Percentiles rank a stretch among this genome's conserved stretches.
Evolutionary conservation across 2,888 invertebrate species (phyloP).

Genomic region (Troides oblongomaculatus): DNA sequence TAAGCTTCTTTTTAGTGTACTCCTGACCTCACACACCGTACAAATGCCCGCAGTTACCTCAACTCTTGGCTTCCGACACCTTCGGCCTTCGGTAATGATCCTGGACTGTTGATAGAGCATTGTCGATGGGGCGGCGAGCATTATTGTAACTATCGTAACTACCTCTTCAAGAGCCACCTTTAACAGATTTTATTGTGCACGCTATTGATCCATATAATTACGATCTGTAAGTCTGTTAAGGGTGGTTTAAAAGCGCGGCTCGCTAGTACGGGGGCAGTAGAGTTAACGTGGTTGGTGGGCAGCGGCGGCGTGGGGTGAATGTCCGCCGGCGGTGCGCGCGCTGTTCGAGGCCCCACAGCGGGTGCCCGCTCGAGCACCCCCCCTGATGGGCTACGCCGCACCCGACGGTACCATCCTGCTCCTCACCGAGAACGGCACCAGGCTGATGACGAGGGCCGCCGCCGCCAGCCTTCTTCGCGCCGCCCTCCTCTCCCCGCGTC

Average conservation of each 20-base stretch:
- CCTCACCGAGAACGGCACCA: conserved; percentile 83
- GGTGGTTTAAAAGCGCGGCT: conserved; percentile 64
- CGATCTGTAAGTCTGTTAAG: conserved; percentile 51
- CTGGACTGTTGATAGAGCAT: conserved; percentile 55
- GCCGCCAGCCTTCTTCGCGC: conserved; percentile 77
- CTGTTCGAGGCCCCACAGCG: conserved; percentile 74
- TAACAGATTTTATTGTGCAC: conserved; percentile 5
- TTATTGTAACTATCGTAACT: conserved; percentile 57
- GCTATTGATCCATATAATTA: background rate
- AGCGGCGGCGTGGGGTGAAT: conserved; percentile 74
- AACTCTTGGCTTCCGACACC: conserved; percentile 78
- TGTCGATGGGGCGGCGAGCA: conserved; percentile 63
- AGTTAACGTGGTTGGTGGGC: conserved; percentile 76
- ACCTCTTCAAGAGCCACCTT: conserved; percentile 47
- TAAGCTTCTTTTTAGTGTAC: conserved; percentile 78
- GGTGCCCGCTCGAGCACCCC: conserved; percentile 68
- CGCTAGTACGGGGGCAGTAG: conserved; percentile 60
- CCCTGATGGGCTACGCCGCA: conserved; percentile 81
- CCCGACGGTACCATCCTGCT: conserved; percentile 82
- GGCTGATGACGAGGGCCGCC: conserved; percentile 77
- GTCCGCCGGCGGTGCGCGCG: conserved; percentile 77
- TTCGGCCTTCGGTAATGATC: conserved; percentile 71
- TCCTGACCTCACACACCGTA: conserved; percentile 78
- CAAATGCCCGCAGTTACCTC: conserved; percentile 80
- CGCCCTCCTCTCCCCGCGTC: conserved; percentile 78